These are phyloP conservation scores for Heteronetta atricapilla DNA, from an alignment of 2,113 vertebrate species.

Conservation along the genomic window DNA sequence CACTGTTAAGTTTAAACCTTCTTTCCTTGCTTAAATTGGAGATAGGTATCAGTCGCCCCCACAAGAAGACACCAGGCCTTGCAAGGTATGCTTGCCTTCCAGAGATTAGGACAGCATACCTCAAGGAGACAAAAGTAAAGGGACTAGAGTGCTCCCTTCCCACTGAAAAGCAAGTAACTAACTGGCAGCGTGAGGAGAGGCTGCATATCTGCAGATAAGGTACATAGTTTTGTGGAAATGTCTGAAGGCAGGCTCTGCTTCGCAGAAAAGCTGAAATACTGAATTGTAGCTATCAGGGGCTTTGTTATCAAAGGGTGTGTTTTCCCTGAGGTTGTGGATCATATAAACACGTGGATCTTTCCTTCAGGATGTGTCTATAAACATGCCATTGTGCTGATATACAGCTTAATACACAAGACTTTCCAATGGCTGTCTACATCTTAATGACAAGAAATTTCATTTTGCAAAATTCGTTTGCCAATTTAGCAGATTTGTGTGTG, in stretches of 20 bases:
- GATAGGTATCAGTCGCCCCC: background rate
- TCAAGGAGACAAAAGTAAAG: background rate
- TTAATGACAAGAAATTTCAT: background rate
- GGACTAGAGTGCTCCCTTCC: background rate
- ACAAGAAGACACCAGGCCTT: background rate
- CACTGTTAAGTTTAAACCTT: constrained; percentile 3
- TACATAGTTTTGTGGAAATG: background rate
- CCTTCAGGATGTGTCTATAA: background rate
- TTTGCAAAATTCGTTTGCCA: background rate
- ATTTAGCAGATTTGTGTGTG: background rate
- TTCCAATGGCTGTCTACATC: background rate
- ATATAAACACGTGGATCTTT: background rate
- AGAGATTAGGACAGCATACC: background rate
- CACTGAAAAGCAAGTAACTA: background rate
- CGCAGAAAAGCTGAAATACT: background rate
- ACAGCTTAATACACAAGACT: background rate
- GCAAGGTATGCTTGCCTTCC: background rate
- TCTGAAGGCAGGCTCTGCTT: background rate
- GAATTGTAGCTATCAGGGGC: background rate
- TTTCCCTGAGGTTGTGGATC: background rate
- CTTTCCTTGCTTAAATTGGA: background rate
- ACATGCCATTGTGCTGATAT: background rate
- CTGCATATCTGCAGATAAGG: constrained; percentile 14
- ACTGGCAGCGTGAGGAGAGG: background rate
- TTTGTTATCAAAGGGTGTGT: background rate